Percentiles rank a stretch among this genome's conserved stretches.
Evolutionary conservation across 2,888 invertebrate species (phyloP).

Genomic region (Coremacera marginata): DNA sequence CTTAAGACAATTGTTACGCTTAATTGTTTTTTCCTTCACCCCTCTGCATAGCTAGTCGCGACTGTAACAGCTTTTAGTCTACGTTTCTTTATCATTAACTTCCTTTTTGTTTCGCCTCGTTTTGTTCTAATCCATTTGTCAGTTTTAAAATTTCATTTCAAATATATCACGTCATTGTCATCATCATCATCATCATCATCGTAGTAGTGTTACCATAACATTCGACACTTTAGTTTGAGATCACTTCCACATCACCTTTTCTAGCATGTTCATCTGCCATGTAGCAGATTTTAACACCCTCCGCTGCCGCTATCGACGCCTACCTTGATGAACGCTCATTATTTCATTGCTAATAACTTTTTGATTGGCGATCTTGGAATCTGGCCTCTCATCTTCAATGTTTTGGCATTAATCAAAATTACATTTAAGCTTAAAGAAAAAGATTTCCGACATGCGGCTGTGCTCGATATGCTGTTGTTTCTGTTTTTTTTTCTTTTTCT

Average conservation of each 20-base stretch:
- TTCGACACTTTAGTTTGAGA: slow-evolving; percentile 17
- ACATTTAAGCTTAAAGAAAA: slow-evolving; percentile 37
- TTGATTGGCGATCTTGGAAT: slow-evolving; percentile 41
- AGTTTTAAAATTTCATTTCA: background rate
- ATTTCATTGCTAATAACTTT: slow-evolving; percentile 46
- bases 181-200: background rate
- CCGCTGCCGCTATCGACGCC: background rate
- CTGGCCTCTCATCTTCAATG: slow-evolving; percentile 24
- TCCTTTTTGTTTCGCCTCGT: no score
- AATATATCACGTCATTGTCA: background rate
- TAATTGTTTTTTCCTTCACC: background rate
- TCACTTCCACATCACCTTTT: background rate
- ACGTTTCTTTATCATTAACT: background rate
- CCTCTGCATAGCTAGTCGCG: background rate
- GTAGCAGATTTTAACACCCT: background rate
- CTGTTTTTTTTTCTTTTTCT: no score
- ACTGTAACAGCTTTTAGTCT: background rate
- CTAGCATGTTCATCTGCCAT: background rate
- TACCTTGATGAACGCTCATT: background rate
- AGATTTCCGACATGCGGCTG: background rate
- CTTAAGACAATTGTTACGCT: no score
- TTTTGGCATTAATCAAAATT: slow-evolving; percentile 47
- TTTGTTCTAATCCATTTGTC: background rate
- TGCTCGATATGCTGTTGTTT: background rate
- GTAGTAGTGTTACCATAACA: background rate